Evolutionary conservation across 2,113 vertebrate species (phyloP), one percentile per base, ranked within the genome.

Genomic region (Pluvianellus socialis): DNA sequence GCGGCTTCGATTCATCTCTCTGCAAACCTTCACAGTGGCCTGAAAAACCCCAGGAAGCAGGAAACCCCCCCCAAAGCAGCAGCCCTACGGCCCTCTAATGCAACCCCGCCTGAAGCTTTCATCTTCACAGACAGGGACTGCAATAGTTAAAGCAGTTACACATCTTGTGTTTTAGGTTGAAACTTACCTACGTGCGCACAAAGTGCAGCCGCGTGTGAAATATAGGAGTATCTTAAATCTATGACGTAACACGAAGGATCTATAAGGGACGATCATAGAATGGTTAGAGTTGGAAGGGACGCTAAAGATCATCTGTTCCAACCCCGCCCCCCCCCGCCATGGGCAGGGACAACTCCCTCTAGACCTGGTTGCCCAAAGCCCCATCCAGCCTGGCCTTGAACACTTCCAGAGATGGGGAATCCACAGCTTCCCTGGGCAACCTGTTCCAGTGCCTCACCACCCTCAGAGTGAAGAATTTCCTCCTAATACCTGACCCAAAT

Each of bases 181-280:
- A 61, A 73, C 35, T 45, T 13, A 30, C 0, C 0, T 12, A 18
- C 28, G 3, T 1, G 12, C 3, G 7, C 33, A 14, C 24, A 12
- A 55, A 67, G 26, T 0, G 11, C 6, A 30, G n/a, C 21, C 1
- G 3, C 0, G 4, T 13, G 55, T 40, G 59, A 77, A 35, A 44
- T 7, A 38, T 0, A 4, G 1, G 33, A 50, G 27, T 12, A 13
- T 6, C 7, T 86, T 22, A 52, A 44, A 38, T 7, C 23, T 10
- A 2, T 6, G 49, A 33, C 2, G 1, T 8, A 50, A n/a, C 1
- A 61, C 35, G 20, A 62, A 81, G 50, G 10, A 19, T 9, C 26
- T 3, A 0, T 47, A 28, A 50, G 16, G 59, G 35, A 12, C 4
- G 2, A 27, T 63, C 38, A 28, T 13, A 28, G 61, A 18, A 63